A percentile compares a stretch with the other conserved stretches of the same genome.
Conservation (phyloP, 2,113 vertebrate species). For the Neotoma lepida region DNA sequence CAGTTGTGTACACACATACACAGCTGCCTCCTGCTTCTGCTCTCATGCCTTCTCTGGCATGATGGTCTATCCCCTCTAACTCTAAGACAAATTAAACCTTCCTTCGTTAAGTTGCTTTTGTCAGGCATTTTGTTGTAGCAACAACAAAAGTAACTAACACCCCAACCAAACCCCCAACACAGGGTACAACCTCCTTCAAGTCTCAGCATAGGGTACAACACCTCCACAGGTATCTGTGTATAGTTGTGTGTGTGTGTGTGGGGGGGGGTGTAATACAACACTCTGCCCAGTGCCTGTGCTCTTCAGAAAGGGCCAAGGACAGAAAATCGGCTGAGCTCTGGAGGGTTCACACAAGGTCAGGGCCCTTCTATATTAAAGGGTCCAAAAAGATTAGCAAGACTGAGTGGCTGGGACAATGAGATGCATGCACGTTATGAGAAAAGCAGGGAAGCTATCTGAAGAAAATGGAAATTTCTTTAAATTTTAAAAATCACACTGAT, state of each 20-base stretch:
- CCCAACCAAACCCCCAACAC: neutral
- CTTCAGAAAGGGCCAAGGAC: too few relatives aligned
- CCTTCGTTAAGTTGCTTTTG: neutral
- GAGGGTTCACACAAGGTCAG: neutral
- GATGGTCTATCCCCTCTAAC: neutral
- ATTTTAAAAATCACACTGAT: neutral
- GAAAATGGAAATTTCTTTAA: neutral
- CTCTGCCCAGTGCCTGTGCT: too few relatives aligned
- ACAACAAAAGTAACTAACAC: neutral
- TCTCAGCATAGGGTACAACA: neutral
- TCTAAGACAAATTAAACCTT: neutral
- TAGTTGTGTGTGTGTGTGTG: neutral
- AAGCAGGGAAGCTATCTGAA: neutral
- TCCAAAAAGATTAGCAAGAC: neutral
- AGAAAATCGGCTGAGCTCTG: neutral
- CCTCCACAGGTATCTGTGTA: neutral
- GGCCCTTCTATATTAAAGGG: accelerated
- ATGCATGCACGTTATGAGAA: accelerated
- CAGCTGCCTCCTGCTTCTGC: neutral
- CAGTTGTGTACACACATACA: neutral
- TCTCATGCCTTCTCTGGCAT: neutral
- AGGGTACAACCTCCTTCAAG: neutral
- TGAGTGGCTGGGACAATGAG: neutral
- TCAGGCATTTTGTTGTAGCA: neutral
- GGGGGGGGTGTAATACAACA: neutral